Base-by-base conservation (phyloP, 1,140 invertebrate species). In the Leguminivora glycinivorella region DNA sequence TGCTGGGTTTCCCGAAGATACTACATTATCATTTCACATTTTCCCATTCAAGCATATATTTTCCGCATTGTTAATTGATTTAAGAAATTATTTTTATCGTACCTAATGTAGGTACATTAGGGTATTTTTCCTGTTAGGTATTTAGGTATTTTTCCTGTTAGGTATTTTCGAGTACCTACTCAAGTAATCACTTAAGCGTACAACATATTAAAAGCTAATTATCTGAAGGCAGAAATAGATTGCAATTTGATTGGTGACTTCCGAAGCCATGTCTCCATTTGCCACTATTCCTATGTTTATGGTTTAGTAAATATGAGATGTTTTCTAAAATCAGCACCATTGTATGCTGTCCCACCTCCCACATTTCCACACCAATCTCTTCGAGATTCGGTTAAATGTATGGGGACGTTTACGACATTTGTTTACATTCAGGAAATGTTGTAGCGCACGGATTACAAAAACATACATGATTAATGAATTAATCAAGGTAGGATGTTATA, bases 341-440 rank as follows among this genome's bases (percentile, higher is more conserved):
- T 17, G 43, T 47, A 17, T 47, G 6, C 43, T 17, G 43, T 47
- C n/a, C 43, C n/a, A 47, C 43, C 14, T 47, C n/a, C 43, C n/a
- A 47, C 43, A 6, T 52, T 52, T 22, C 6, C 1, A 10, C 19
- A 52, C 47, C 9, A 52, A 52, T 52, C 47, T 52, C 47, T 7
- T 52, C 5, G 47, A 17, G 47, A 22, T 22, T 19, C 10, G 19
- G 19, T 52, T 2, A 52, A 52, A 52, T 52, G 47, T 22, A 19
- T 52, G 47, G 47, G 19, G 47, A 22, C 47, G 22, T 47, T 17
- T 52, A 52, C 17, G 19, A 52, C 19, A 22, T 19, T 52, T 52
- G 47, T 52, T 52, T 52, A 52, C 47, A 52, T 52, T 52, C 47
- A 52, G 14, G 7, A n/a, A 22, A 52, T 52, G 19, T 52, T 43